Evolutionary conservation across 2,797 vertebrate genomes (phyloP).

Genomic region (Dallia pectoralis): DNA sequence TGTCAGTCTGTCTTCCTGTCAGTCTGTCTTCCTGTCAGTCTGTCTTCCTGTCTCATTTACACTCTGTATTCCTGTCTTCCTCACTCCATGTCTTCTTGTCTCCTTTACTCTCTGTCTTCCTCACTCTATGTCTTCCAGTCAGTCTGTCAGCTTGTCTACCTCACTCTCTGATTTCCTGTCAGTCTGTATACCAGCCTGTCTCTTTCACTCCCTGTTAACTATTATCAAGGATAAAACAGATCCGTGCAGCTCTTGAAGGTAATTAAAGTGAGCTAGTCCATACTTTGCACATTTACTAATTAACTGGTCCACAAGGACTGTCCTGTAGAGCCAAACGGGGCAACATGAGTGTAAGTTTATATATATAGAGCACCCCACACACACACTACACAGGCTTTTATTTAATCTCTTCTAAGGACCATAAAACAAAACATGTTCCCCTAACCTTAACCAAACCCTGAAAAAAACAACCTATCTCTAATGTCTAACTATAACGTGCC

Average conservation of each 20-base stretch:
- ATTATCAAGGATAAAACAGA: constrained; percentile 61
- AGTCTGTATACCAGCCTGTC: too few relatives aligned
- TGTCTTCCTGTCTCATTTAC: neutral
- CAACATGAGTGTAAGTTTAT: constrained; percentile 33
- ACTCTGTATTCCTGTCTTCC: too few relatives aligned
- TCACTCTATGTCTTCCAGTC: neutral
- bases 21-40: constrained; percentile 11
- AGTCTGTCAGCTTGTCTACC: neutral
- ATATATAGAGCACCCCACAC: constrained; percentile 20
- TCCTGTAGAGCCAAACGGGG: constrained; percentile 45
- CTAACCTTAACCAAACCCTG: too few relatives aligned
- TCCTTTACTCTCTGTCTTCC: neutral
- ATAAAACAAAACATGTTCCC: too few relatives aligned
- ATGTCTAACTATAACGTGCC: too few relatives aligned
- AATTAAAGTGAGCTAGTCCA: constrained; percentile 68
- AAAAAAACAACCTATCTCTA: too few relatives aligned
- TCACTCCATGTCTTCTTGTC: neutral
- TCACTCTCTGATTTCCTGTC: too few relatives aligned
- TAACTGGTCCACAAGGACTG: constrained; percentile 68
- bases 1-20: too few relatives aligned
- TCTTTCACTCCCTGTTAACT: constrained; percentile 50
- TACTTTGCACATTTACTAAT: constrained; percentile 71
- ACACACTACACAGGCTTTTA: too few relatives aligned
- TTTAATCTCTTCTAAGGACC: too few relatives aligned
- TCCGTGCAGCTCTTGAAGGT: constrained; percentile 56